Base-by-base conservation (phyloP, 2,888 invertebrate species). In the Drosophila subsilvestris region DNA sequence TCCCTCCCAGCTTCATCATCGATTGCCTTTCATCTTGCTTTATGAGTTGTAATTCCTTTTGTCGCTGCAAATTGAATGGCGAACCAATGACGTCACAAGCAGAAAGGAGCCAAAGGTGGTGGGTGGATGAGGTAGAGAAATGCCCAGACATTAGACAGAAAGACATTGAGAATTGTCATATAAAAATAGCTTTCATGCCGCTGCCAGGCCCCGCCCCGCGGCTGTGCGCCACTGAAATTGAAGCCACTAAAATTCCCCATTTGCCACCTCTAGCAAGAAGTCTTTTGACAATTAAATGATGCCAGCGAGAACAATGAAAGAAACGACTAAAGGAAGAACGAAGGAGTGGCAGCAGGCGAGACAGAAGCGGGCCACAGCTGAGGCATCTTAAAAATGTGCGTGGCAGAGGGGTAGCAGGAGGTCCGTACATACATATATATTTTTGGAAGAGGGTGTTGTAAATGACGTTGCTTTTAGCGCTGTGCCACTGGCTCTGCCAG, bases 381-480 rank as follows among this genome's bases (percentile, higher is more conserved):
- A 69, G 63, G 75, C 67, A 83, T 87, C 83, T 82, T 75, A 85
- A 87, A 86, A 84, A 86, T 87, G 76, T 68, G 10, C 43, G 10
- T 18, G 25, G 43, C 17, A 29, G 32, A 51, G 22, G 14, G 32
- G 27, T 2, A 7, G 25, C 7, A 9, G 27, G 14, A 20, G 51
- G 22, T 4, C 3, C 10, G 12, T 3, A 27, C 32, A 12, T 10
- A 10, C 32, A 6, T 37, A 37, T 14, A 14, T n/a, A 32, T 6
- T 45, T 55, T 47, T 44, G 45, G 43, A 17, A 32, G 22, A 56
- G 60, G 75, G 63, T 62, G 74, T 54, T 55, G 60, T 75, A 79
- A 80, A 83, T 86, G 84, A 87, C 80, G 79, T 80, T 82, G 83
- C 83, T 84, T 86, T 84, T 88, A 88, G 80, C 88, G 78, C 61